Base-by-base conservation (phyloP, 2,888 invertebrate genomes). In the Anticlea derivata region DNA sequence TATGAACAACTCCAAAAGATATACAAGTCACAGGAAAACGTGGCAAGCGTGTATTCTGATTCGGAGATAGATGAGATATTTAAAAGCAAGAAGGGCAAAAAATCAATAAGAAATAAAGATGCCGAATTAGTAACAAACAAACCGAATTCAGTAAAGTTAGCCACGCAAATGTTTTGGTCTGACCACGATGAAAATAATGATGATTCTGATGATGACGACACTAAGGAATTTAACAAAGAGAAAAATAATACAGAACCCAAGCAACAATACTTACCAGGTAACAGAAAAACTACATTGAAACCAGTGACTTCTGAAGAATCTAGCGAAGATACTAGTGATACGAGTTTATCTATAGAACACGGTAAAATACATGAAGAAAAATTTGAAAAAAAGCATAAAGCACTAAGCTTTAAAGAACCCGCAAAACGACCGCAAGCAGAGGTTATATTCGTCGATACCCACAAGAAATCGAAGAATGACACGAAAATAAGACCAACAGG, bases 1-100 rank as follows among this genome's bases (percentile, higher is more conserved):
- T 85, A 85, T 53, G 68, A 83, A 55, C 65, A 74, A 23, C 54
- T 82, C 5, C 70, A 83, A 48, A 74, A 70, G 27, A 58, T 73
- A 27, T 78, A 78, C 37, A 63, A 66, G 48, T 70, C 71, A 0
- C 52, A 70, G 27, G 75, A 72, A 12, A 61, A 54, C 7, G 17
- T 68, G 0, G 65, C 68, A 7, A 56, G 57, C 12, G 63, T 65
- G 11, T 39, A 63, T 5, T 50, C 65, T 0, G 68, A 70, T 33
- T 50, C 44, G 26, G 71, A 72, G 50, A 56, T 61, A 0, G 65
- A 66, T 29, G 66, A 68, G 24, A 10, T 47, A 1, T 68, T 46
- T 35, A 61, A 62, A 17, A 38, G 31, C 6, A 43, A 50, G 8
- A 34, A 23, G 4, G 17, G 3, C 0, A 53, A 55, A 37, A 5